Conservation (phyloP, 2,797 vertebrate genomes). For the Poeciliopsis gracilis region DNA sequence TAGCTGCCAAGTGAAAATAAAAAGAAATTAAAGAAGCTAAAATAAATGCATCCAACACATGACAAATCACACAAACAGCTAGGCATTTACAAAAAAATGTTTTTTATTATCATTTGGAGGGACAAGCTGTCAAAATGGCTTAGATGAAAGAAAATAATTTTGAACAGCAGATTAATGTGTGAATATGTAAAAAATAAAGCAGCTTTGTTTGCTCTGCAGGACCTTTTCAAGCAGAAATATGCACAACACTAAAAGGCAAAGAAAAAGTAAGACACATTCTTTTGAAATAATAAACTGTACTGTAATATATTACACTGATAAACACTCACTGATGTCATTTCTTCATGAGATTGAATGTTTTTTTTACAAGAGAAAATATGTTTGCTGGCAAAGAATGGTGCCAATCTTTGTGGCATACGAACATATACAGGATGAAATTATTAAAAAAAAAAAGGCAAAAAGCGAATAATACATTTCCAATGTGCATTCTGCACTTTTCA, state of each 20-base stretch:
- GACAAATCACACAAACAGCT: constrained; percentile 43
- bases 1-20: too few species aligned
- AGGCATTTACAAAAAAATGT: constrained; percentile 75
- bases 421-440: constrained; percentile 80
- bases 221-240: constrained; percentile 91
- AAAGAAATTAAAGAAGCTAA: not conserved
- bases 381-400: constrained; percentile 77
- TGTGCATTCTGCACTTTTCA: constrained; percentile 77
- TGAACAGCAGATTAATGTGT: constrained; percentile 86
- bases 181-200: constrained; percentile 91
- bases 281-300: constrained; percentile 81
- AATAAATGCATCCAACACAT: not conserved
- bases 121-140: constrained; percentile 94
- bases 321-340: constrained; percentile 87
- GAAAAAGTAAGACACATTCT: constrained; percentile 83
- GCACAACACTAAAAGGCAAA: constrained; percentile 90
- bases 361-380: constrained; percentile 82
- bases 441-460: constrained; percentile 79
- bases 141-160: constrained; percentile 91
- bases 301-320: constrained; percentile 91
- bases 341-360: constrained; percentile 81
- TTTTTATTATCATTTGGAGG: constrained; percentile 89
- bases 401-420: constrained; percentile 78
- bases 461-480: constrained; percentile 82
- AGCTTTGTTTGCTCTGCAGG: constrained; percentile 87